phyloP scores from a whole-genome alignment of 2,888 invertebrate genomes.

The Eilema caniola region DNA sequence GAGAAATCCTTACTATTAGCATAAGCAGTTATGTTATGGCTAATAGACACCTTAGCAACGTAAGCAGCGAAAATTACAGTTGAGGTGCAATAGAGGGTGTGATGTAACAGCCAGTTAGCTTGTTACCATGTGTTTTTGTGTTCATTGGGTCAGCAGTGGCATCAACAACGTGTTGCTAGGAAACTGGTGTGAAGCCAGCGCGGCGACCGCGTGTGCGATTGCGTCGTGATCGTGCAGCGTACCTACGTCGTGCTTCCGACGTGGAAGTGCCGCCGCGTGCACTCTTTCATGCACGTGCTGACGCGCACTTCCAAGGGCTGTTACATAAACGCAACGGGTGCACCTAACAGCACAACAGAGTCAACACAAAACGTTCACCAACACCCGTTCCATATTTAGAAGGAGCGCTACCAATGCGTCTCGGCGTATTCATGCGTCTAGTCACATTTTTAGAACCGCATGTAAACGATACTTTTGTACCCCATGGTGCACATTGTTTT shows the following conservation, averaged over 20 bases:
- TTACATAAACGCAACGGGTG: conserved; percentile 79
- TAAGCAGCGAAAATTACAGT: conserved; percentile 61
- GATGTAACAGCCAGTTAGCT: conserved; percentile 79
- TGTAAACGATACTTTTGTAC: conserved; percentile 80
- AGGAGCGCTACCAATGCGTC: conserved; percentile 80
- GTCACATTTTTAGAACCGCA: conserved; percentile 84
- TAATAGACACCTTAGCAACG: conserved; percentile 70
- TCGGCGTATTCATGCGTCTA: conserved; percentile 75
- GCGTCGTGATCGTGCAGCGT: conserved; percentile 65
- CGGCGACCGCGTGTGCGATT: conserved; percentile 67
- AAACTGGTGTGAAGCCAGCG: conserved; percentile 74
- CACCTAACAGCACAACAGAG: conserved; percentile 62
- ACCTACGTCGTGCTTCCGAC: conserved; percentile 67
- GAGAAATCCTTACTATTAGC: conserved; percentile 41
- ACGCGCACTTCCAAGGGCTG: conserved; percentile 69
- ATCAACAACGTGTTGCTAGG: conserved; percentile 86
- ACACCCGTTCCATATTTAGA: conserved; percentile 84
- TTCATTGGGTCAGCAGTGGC: conserved; percentile 81
- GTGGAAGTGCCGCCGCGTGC: conserved; percentile 80
- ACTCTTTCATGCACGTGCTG: conserved; percentile 73
- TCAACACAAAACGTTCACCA: conserved; percentile 67
- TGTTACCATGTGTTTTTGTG: conserved; percentile 82
- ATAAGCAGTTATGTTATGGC: conserved; percentile 65
- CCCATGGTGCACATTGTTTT: conserved; percentile 52
- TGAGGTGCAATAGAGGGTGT: conserved; percentile 66